A percentile compares a stretch with the other conserved stretches of the same genome.
These are phyloP conservation scores for Drosophila mimetica DNA, from an alignment of 2,888 invertebrate species.

Conservation along the genomic window DNA sequence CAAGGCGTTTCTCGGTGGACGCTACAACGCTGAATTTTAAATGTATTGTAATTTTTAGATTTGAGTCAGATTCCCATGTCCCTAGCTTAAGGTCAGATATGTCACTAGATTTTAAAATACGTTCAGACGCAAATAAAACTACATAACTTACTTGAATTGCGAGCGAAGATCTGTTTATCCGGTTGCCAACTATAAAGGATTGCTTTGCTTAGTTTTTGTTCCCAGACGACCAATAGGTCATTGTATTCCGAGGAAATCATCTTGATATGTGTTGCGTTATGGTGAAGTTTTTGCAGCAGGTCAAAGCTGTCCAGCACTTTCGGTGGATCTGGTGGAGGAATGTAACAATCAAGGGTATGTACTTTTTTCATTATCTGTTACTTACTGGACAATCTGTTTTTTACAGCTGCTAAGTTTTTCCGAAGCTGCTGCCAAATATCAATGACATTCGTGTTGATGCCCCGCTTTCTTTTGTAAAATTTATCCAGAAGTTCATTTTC, in stretches of 20 bases:
- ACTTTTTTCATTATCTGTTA: too few species aligned
- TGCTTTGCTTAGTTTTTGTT: conserved; percentile 27
- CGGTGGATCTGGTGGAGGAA: conserved; percentile 37
- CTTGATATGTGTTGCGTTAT: conserved; percentile 57
- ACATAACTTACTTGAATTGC: conserved; percentile 78
- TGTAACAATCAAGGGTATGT: too few species aligned
- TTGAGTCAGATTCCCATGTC: neutral
- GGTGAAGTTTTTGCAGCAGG: conserved; percentile 69
- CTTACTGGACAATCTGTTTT: conserved; percentile 55
- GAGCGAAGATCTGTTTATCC: conserved; percentile 54
- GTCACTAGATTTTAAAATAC: conserved; percentile 26
- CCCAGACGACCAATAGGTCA: conserved; percentile 68
- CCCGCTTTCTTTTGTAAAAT: conserved; percentile 46
- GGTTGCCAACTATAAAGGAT: conserved; percentile 72
- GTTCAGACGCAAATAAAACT: conserved; percentile 51
- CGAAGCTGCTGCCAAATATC: conserved; percentile 46
- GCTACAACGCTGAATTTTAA: conserved; percentile 4
- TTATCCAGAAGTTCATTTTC: neutral
- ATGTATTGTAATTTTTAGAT: neutral
- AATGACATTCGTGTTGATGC: conserved; percentile 7
- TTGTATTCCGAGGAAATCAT: conserved; percentile 43
- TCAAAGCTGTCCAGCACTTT: conserved; percentile 73
- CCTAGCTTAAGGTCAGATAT: conserved; percentile 16
- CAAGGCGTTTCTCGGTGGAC: neutral
- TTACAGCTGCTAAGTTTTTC: conserved; percentile 54